Evolutionary conservation across 2,888 invertebrate genomes (phyloP).

Genomic region (Cryptops parisi): DNA sequence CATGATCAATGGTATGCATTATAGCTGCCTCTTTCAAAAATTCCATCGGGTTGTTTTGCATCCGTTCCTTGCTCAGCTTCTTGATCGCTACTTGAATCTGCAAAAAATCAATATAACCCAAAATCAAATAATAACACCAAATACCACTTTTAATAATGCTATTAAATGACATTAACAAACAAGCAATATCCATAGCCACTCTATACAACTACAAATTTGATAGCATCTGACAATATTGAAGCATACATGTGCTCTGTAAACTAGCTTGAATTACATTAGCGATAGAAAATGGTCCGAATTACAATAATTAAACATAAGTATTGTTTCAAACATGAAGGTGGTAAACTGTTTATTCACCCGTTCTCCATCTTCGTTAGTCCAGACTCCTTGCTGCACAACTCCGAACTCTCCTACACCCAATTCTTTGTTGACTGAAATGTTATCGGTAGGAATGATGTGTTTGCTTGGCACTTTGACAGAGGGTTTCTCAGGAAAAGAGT

Average conservation of each 20-base stretch:
- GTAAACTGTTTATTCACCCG: constrained; percentile 51
- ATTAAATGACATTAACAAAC: neutral
- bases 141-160: neutral
- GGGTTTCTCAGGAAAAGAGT: constrained; percentile 25
- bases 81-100: constrained; percentile 93
- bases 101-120: too few relatives aligned
- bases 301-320: too few relatives aligned
- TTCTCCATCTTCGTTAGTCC: constrained; percentile 81
- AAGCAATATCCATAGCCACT: neutral
- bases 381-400: constrained; percentile 92
- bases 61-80: constrained; percentile 81
- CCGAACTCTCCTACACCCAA: constrained; percentile 96
- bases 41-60: constrained; percentile 92
- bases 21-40: constrained; percentile 96
- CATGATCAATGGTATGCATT: constrained; percentile 95
- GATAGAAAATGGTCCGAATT: too few relatives aligned
- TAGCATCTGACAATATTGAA: too few relatives aligned
- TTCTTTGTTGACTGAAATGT: constrained; percentile 84
- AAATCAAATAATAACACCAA: neutral
- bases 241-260: too few relatives aligned
- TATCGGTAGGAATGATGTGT: constrained; percentile 77
- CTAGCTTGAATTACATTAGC: too few relatives aligned
- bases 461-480: constrained; percentile 55
- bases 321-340: too few relatives aligned
- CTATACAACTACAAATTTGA: too few relatives aligned